Evolutionary conservation across 2,797 vertebrate genomes (phyloP).

Genomic region (Huso huso): DNA sequence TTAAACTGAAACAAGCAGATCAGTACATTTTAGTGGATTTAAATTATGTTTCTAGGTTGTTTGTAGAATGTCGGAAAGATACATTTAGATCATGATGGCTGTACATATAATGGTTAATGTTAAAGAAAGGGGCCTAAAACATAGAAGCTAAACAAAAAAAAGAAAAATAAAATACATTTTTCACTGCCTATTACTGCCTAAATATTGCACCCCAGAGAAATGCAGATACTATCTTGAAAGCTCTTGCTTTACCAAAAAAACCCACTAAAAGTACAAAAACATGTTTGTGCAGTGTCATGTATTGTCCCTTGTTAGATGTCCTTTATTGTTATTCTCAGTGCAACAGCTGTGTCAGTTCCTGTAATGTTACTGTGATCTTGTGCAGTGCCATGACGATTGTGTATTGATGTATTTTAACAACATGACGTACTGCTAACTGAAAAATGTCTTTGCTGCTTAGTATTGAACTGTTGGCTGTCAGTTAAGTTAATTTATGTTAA

Average conservation of each 20-base stretch:
- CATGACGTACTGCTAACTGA: neutral
- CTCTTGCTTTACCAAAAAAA: neutral
- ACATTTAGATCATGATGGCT: too few species aligned
- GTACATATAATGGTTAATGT: too few species aligned
- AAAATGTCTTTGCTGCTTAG: neutral
- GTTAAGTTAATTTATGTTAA: neutral
- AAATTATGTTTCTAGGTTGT: too few species aligned
- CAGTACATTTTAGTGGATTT: too few species aligned
- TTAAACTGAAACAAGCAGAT: too few species aligned
- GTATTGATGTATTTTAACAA: slow-evolving; percentile 1
- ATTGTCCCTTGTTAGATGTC: neutral
- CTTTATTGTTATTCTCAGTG: neutral
- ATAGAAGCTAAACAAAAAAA: neutral
- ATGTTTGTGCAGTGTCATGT: neutral
- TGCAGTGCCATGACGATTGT: neutral
- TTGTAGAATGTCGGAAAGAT: too few species aligned
- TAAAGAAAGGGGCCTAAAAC: too few species aligned
- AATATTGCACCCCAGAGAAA: neutral
- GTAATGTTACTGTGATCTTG: slow-evolving; percentile 9
- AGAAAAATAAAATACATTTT: neutral
- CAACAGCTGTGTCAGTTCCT: neutral
- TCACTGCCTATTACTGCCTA: neutral
- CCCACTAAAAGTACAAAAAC: neutral
- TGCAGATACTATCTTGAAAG: neutral
- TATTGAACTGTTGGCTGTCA: neutral